phyloP scores from a whole-genome alignment of 2,113 vertebrate genomes.

The Myiopsitta monachus region DNA sequence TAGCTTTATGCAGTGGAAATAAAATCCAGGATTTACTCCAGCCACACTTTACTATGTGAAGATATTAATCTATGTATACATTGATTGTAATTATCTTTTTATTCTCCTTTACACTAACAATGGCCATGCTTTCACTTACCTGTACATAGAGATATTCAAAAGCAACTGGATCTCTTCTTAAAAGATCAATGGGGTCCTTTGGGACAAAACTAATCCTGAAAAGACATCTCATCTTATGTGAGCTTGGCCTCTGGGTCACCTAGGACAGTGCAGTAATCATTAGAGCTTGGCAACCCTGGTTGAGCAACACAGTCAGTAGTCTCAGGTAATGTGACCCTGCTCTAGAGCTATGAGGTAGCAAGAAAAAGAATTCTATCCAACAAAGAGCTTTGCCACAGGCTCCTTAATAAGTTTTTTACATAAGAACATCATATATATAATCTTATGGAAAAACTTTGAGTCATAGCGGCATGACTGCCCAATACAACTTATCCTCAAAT shows the following conservation, averaged over 20 bases:
- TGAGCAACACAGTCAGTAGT: not conserved
- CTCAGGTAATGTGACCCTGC: not conserved
- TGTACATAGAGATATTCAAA: slow-evolving; percentile 98
- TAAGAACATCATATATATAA: not conserved
- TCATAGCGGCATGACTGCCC: not conserved
- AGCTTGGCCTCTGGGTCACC: slow-evolving; percentile 97
- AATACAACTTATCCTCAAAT: not conserved
- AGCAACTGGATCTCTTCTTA: slow-evolving; percentile 92
- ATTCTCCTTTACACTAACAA: not conserved
- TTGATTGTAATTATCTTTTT: not conserved
- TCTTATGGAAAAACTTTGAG: not conserved
- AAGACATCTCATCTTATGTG: slow-evolving; percentile 98
- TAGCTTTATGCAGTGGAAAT: not conserved
- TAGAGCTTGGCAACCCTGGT: not conserved
- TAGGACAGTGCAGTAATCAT: slow-evolving; percentile 55
- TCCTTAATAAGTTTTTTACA: not conserved
- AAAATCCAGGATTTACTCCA: not conserved
- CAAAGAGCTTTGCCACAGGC: not conserved
- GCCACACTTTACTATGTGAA: not conserved
- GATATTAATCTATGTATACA: not conserved
- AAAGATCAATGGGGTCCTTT: slow-evolving; percentile 95
- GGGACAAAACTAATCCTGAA: slow-evolving; percentile 98
- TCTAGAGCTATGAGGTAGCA: not conserved
- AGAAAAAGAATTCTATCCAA: not conserved
- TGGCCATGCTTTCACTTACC: slow-evolving; percentile 73